A percentile compares a stretch with the other conserved stretches of the same genome.
Conservation (phyloP, 2,113 vertebrate genomes). For the Onychostruthus taczanowskii region DNA sequence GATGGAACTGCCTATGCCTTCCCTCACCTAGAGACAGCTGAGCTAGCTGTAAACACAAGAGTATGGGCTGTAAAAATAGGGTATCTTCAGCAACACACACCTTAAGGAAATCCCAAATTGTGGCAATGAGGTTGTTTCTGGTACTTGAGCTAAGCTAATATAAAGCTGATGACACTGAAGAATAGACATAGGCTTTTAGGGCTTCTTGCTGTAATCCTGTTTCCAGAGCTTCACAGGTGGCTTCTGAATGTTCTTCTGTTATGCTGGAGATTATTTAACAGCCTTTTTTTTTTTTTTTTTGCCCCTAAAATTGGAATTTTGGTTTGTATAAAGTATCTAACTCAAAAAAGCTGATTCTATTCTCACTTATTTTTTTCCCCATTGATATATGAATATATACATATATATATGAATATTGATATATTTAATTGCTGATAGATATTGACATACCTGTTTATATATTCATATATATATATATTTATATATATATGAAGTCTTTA, state of each 20-base stretch:
- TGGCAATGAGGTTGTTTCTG: neutral
- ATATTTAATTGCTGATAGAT: neutral
- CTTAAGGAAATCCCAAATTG: neutral
- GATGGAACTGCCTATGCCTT: neutral
- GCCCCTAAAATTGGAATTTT: neutral
- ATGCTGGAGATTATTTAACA: neutral
- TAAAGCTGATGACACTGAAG: neutral
- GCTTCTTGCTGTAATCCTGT: neutral
- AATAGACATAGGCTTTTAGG: neutral
- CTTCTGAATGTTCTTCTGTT: neutral
- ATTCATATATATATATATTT: neutral
- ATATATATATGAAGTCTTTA: no score
- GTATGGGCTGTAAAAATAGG: neutral
- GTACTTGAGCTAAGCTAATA: neutral
- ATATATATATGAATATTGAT: neutral
- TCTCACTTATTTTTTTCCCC: neutral
- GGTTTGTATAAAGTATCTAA: neutral
- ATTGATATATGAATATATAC: neutral
- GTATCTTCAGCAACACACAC: neutral
- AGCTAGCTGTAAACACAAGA: neutral
- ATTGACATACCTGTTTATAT: neutral
- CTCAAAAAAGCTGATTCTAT: neutral
- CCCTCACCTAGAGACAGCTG: neutral
- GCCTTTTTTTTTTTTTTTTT: neutral
- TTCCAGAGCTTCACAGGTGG: neutral